These are phyloP conservation scores for Noctua fimbriata DNA, from an alignment of 2,888 invertebrate species.

Conservation along the genomic window DNA sequence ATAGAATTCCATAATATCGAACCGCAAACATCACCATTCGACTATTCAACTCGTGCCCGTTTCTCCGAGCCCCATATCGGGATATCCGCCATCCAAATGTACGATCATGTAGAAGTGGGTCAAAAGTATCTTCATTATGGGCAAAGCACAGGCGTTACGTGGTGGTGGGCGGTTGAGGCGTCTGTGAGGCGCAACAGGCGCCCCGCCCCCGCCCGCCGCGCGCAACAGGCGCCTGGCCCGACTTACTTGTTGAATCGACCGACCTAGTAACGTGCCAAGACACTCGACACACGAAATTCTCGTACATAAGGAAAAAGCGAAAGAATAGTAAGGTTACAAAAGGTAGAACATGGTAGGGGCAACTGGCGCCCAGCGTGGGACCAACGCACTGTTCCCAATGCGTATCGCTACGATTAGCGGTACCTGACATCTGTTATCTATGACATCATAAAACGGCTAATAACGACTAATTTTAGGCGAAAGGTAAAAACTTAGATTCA, in stretches of 20 bases:
- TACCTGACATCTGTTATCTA: not conserved
- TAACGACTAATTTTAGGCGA: not conserved
- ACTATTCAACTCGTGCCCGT: conserved; percentile 47
- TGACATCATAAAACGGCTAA: conserved; percentile 2
- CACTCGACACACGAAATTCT: conserved; percentile 78
- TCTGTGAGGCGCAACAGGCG: conserved; percentile 89
- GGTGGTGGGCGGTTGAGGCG: conserved; percentile 86
- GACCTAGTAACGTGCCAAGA: conserved; percentile 89
- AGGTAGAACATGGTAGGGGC: conserved; percentile 55
- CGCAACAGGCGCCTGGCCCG: conserved; percentile 88
- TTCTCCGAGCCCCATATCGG: conserved; percentile 50
- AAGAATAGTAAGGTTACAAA: conserved; percentile 59
- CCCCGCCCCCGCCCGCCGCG: conserved; percentile 81
- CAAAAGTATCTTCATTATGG: conserved; percentile 83
- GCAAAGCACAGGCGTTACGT: conserved; percentile 78
- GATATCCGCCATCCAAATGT: conserved; percentile 64
- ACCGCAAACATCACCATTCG: conserved; percentile 36
- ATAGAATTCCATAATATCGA: conserved; percentile 7
- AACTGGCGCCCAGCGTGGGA: conserved; percentile 44
- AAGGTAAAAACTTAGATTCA: not conserved
- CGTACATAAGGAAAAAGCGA: conserved; percentile 67
- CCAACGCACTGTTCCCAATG: conserved; percentile 12
- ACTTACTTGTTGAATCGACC: conserved; percentile 90
- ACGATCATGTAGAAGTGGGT: conserved; percentile 79
- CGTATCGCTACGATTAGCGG: not conserved